phyloP scores from a whole-genome alignment of 2,113 vertebrate species.

The Fulica atra region DNA sequence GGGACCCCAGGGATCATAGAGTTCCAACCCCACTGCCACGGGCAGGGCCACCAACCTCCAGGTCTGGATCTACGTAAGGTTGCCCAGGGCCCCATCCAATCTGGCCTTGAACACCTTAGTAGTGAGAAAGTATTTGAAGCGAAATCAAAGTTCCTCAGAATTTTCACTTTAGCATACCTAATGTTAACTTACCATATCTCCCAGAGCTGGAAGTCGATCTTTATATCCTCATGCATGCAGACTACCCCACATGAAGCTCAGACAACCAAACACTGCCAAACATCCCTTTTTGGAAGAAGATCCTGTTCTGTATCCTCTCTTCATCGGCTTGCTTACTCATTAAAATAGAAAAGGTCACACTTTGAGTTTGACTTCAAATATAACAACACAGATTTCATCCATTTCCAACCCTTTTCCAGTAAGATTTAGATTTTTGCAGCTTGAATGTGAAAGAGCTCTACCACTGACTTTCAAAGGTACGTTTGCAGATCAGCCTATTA shows the following conservation, averaged over 20 bases:
- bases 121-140: background rate
- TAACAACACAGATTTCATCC: fast-evolving
- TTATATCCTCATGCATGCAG: background rate
- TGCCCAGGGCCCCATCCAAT: too few species aligned
- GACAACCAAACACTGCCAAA: background rate
- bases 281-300: background rate
- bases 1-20: too few species aligned
- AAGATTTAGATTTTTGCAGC: background rate
- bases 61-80: too few species aligned
- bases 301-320: background rate
- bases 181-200: background rate
- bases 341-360: background rate
- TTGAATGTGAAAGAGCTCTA: background rate
- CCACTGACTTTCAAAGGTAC: background rate
- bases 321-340: background rate
- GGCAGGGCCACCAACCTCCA: too few species aligned
- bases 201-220: background rate
- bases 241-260: background rate
- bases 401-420: background rate
- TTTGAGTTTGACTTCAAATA: background rate
- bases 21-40: too few species aligned
- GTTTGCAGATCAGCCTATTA: background rate
- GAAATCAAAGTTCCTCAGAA: background rate
- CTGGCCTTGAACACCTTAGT: background rate
- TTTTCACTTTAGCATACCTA: background rate